Evolutionary conservation across 2,888 invertebrate genomes (phyloP).

Genomic region (Apodemia hepburni): DNA sequence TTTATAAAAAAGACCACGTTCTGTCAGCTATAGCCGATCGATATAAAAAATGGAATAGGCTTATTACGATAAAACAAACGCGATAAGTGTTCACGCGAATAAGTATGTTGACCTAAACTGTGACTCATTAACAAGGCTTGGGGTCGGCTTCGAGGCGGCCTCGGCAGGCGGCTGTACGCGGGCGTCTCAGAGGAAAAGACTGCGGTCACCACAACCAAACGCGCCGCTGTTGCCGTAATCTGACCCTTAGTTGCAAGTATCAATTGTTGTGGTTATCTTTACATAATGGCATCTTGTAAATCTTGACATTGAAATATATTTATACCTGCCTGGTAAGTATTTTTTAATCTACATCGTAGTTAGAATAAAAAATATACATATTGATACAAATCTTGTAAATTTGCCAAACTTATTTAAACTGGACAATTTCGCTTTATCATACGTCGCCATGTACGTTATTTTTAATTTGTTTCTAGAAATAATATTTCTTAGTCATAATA

Average conservation of each 20-base stretch:
- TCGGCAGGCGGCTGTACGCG: slow-evolving; percentile 64
- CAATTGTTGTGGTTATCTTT: slow-evolving; percentile 69
- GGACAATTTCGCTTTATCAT: background rate
- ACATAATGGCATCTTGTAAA: slow-evolving; percentile 53
- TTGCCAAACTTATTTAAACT: slow-evolving; percentile 6
- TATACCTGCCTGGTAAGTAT: slow-evolving; percentile 60
- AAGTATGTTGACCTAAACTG: slow-evolving; percentile 72
- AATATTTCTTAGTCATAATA: slow-evolving; percentile 4
- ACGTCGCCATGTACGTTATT: slow-evolving; percentile 3
- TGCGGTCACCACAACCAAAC: slow-evolving; percentile 63
- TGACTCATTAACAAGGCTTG: slow-evolving; percentile 64
- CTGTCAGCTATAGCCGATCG: slow-evolving; percentile 58
- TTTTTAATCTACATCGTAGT: background rate
- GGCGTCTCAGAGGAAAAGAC: slow-evolving; percentile 66
- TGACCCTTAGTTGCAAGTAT: slow-evolving; percentile 67
- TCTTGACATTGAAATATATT: slow-evolving; percentile 37
- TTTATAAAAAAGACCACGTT: slow-evolving; percentile 63
- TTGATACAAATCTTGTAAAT: background rate
- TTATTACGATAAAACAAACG: slow-evolving; percentile 74
- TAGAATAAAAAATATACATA: background rate
- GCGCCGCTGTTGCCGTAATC: slow-evolving; percentile 63
- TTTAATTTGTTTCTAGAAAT: slow-evolving; percentile 5
- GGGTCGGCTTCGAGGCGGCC: slow-evolving; percentile 63
- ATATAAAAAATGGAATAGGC: slow-evolving; percentile 67
- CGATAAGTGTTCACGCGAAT: slow-evolving; percentile 76